These are phyloP conservation scores for Spongilla lacustris DNA, from an alignment of 37 sponge, comb jelly and placozoan species.

Conservation along the genomic window DNA sequence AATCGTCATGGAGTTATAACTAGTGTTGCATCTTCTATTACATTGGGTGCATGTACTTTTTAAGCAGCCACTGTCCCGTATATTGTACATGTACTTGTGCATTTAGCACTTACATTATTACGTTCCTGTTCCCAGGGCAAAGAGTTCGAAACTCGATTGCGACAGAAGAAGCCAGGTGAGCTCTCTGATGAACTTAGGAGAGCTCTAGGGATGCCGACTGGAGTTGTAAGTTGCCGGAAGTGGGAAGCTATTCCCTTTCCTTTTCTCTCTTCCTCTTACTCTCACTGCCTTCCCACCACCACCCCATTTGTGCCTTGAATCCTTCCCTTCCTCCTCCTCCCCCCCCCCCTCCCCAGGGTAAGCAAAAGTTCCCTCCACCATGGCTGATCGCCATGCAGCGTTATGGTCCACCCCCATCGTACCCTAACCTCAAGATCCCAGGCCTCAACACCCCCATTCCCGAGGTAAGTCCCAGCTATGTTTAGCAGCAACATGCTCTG, in stretches of 20 bases:
- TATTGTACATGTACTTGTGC: too few relatives aligned
- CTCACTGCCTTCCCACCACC: background rate
- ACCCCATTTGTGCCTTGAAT: background rate
- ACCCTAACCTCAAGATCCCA: slow-evolving; percentile 92
- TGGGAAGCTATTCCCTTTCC: too few relatives aligned
- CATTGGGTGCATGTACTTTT: too few relatives aligned
- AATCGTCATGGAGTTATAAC: too few relatives aligned
- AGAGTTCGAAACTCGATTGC: slow-evolving; percentile 95
- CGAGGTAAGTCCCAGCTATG: slow-evolving; percentile 65
- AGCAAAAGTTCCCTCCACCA: slow-evolving; percentile 92
- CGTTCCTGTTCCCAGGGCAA: too few relatives aligned
- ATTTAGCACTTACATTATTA: too few relatives aligned
- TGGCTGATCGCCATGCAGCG: slow-evolving; percentile 99
- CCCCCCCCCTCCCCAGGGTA: too few relatives aligned
- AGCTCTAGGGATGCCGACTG: slow-evolving; percentile 95
- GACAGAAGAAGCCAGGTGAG: slow-evolving; percentile 94
- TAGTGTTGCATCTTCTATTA: too few relatives aligned
- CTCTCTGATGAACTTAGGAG: slow-evolving; percentile 89
- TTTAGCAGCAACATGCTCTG: background rate
- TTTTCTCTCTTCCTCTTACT: background rate
- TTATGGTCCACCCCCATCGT: slow-evolving; percentile 98
- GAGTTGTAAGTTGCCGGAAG: slow-evolving; percentile 47
- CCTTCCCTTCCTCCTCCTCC: too few relatives aligned
- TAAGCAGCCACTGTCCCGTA: too few relatives aligned
- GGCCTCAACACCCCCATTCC: slow-evolving; percentile 98